These are phyloP conservation scores for Adelognathus sp. DNA, from an alignment of 2,888 invertebrate genomes.

Conservation along the genomic window DNA sequence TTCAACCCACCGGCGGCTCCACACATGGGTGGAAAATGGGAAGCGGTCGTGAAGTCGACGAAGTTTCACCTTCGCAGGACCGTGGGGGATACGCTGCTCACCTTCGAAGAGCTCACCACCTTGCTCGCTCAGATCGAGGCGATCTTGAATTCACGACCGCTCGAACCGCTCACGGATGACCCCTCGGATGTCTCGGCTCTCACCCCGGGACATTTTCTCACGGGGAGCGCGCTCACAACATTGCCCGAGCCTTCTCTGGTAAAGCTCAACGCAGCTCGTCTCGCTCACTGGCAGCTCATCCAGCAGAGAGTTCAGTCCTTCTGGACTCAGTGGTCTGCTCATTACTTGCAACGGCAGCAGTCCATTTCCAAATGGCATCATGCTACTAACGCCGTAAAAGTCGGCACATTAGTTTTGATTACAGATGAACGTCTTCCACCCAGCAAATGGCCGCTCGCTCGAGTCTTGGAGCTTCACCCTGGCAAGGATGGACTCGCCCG, in stretches of 20 bases:
- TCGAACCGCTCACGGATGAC: slow-evolving; percentile 49
- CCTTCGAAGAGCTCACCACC: not conserved
- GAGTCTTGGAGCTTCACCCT: slow-evolving; percentile 56
- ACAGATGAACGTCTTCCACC: slow-evolving; percentile 59
- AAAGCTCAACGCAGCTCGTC: not conserved
- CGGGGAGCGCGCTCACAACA: not conserved
- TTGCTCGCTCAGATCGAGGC: slow-evolving; percentile 1
- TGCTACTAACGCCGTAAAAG: not conserved
- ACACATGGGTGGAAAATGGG: slow-evolving; percentile 29
- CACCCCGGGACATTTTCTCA: slow-evolving; percentile 41
- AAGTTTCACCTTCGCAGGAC: not conserved
- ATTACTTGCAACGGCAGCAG: slow-evolving; percentile 42
- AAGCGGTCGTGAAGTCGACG: slow-evolving; percentile 17
- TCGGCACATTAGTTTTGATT: slow-evolving; percentile 48
- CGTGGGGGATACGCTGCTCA: not conserved
- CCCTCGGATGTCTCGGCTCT: slow-evolving; percentile 57
- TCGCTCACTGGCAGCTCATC: slow-evolving; percentile 22
- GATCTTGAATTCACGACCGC: not conserved
- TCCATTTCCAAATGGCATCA: slow-evolving; percentile 45
- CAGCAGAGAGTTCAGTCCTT: slow-evolving; percentile 38
- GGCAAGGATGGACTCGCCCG: slow-evolving; percentile 61
- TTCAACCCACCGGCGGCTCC: slow-evolving; percentile 23
- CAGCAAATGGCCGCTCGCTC: slow-evolving; percentile 61
- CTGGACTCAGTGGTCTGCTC: slow-evolving; percentile 35
- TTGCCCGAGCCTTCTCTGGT: not conserved